phyloP scores from a whole-genome alignment of 2,888 invertebrate genomes.

The Capitulum mitella region DNA sequence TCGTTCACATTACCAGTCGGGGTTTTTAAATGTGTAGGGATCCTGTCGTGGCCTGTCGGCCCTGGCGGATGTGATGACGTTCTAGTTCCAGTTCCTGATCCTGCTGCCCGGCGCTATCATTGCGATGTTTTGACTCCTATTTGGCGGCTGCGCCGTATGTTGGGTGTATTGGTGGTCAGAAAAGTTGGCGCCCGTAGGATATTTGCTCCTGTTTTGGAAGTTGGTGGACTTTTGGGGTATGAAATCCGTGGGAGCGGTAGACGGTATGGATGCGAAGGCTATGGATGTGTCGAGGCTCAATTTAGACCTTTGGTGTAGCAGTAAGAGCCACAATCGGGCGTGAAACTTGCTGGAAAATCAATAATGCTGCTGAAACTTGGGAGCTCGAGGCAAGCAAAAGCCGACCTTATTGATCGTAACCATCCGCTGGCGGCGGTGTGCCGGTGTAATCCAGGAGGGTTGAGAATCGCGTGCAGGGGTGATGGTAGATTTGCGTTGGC shows the following conservation, averaged over 20 bases:
- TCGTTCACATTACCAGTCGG: not conserved
- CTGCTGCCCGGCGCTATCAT: not conserved
- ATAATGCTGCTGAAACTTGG: constrained; percentile 8
- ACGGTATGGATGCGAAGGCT: too few relatives aligned
- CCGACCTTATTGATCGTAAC: constrained; percentile 3
- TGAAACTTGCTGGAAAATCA: not conserved
- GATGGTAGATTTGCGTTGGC: not conserved
- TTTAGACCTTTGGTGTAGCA: too few relatives aligned
- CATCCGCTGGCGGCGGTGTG: not conserved
- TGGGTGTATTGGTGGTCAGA: not conserved
- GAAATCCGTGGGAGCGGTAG: too few relatives aligned
- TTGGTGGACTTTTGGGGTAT: too few relatives aligned
- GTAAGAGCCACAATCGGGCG: not conserved
- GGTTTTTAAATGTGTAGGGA: not conserved
- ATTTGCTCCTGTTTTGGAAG: too few relatives aligned
- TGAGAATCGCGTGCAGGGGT: not conserved
- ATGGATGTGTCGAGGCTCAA: too few relatives aligned
- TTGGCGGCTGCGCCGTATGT: constrained; percentile 11
- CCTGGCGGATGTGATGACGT: not conserved
- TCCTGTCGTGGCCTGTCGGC: too few relatives aligned
- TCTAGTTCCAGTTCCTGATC: not conserved
- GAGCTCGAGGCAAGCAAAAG: not conserved
- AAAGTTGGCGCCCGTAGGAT: constrained; percentile 16
- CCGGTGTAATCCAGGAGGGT: not conserved
- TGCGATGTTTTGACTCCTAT: constrained; percentile 11